phyloP scores from a whole-genome alignment of 2,113 vertebrate genomes.

The Cranoglanis bouderius region DNA sequence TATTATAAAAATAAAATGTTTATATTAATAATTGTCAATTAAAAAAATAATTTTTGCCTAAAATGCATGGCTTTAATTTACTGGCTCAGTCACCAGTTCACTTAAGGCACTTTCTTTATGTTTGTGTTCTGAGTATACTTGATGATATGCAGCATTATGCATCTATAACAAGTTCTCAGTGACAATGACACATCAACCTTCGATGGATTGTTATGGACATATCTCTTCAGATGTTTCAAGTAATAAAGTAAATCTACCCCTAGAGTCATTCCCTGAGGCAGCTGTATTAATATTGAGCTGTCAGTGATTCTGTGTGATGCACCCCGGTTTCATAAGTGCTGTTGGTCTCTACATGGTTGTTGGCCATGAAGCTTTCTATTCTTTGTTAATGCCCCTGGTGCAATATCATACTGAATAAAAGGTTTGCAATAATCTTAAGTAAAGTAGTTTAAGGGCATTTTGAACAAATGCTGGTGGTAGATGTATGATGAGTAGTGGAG shows the following conservation, averaged over 20 bases:
- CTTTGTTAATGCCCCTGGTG: neutral
- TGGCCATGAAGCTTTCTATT: constrained; percentile 2
- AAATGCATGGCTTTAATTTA: neutral
- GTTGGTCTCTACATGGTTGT: neutral
- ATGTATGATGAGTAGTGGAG: neutral
- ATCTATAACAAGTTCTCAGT: constrained; percentile 5
- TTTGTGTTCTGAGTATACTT: neutral
- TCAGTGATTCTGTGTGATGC: constrained; percentile 10
- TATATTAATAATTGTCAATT: neutral
- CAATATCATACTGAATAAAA: neutral
- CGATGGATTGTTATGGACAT: neutral
- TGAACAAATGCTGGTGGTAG: neutral
- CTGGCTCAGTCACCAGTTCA: neutral
- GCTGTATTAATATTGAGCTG: constrained; percentile 11
- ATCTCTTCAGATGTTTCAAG: neutral
- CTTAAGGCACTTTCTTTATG: neutral
- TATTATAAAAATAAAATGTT: neutral
- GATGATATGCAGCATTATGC: neutral
- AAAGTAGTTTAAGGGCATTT: neutral
- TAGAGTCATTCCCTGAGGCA: neutral
- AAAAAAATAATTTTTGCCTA: neutral
- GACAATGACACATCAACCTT: neutral
- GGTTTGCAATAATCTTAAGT: neutral
- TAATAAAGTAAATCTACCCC: constrained; percentile 11
- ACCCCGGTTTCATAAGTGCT: neutral